These are phyloP conservation scores for Pilophorus perplexus DNA, from an alignment of 2,888 invertebrate genomes.

Conservation along the genomic window DNA sequence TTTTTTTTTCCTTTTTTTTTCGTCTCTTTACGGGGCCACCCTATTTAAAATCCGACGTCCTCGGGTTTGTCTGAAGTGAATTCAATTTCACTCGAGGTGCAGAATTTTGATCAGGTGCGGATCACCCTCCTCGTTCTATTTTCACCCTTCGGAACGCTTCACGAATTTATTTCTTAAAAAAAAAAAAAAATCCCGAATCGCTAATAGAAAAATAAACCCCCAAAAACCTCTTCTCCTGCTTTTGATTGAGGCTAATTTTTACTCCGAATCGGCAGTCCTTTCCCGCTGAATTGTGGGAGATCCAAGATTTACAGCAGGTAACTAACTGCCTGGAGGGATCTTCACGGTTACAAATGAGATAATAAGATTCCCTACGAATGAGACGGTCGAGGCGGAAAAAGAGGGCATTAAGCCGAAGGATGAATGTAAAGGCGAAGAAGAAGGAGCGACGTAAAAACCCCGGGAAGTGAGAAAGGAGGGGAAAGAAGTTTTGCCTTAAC, in stretches of 20 bases:
- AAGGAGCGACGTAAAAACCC: not conserved
- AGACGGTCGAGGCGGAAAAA: not conserved
- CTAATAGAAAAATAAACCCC: too few relatives aligned
- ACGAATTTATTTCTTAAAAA: too few relatives aligned
- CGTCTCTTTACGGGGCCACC: too few relatives aligned
- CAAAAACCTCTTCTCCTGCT: too few relatives aligned
- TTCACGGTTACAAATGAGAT: constrained; percentile 20
- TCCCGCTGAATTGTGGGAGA: constrained; percentile 11
- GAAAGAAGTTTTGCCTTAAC: constrained; percentile 29
- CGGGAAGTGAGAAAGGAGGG: not conserved
- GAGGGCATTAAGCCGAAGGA: constrained; percentile 5
- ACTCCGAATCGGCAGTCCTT: too few relatives aligned
- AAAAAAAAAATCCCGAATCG: too few relatives aligned
- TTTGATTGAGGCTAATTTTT: too few relatives aligned
- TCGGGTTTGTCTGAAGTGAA: constrained; percentile 21
- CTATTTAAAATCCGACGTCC: constrained; percentile 9
- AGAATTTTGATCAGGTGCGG: constrained; percentile 8
- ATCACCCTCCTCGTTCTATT: too few relatives aligned
- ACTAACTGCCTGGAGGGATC: not conserved
- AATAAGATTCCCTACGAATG: constrained; percentile 23
- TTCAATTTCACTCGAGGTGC: constrained; percentile 7
- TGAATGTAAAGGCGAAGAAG: not conserved
- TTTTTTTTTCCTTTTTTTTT: not conserved
- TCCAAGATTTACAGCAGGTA: not conserved
- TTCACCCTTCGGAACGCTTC: too few relatives aligned